phyloP scores from a whole-genome alignment of 2,888 invertebrate genomes.

The Oscheius sp. region DNA sequence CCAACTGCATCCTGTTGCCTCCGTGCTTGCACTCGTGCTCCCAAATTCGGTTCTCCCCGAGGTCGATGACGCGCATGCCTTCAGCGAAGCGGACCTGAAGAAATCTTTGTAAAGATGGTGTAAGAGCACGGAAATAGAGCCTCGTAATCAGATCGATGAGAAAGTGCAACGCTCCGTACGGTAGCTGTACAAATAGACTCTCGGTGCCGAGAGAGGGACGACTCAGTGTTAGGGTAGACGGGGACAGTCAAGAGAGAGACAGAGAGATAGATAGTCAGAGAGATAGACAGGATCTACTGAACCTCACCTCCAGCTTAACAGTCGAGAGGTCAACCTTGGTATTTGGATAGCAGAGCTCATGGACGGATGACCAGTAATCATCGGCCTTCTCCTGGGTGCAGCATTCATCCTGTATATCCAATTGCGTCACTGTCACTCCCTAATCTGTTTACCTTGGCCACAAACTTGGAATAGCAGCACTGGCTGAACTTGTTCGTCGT shows the following conservation, averaged over 20 bases:
- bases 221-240: background rate
- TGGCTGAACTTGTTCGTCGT: conserved; percentile 68
- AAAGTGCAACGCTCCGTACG: conserved; percentile 21
- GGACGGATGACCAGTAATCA: conserved; percentile 66
- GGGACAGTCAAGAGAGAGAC: conserved; percentile 8
- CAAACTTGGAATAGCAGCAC: conserved; percentile 69
- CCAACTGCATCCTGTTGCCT: conserved; percentile 49
- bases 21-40: conserved; percentile 60
- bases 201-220: background rate
- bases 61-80: conserved; percentile 57
- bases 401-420: conserved; percentile 60
- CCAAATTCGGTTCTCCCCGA: conserved; percentile 55
- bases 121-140: conserved; percentile 3
- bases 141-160: background rate
- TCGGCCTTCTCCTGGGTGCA: conserved; percentile 62
- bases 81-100: conserved; percentile 60
- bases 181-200: conserved; percentile 28
- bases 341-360: conserved; percentile 72
- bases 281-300: background rate
- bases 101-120: conserved; percentile 3
- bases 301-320: conserved; percentile 55
- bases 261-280: background rate
- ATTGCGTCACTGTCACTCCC: background rate
- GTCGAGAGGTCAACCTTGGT: conserved; percentile 53
- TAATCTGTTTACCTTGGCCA: conserved; percentile 51